Evolutionary conservation across 1,140 invertebrate species (phyloP), one percentile per base, ranked within the genome.

Genomic region (Calliopsis andreniformis): DNA sequence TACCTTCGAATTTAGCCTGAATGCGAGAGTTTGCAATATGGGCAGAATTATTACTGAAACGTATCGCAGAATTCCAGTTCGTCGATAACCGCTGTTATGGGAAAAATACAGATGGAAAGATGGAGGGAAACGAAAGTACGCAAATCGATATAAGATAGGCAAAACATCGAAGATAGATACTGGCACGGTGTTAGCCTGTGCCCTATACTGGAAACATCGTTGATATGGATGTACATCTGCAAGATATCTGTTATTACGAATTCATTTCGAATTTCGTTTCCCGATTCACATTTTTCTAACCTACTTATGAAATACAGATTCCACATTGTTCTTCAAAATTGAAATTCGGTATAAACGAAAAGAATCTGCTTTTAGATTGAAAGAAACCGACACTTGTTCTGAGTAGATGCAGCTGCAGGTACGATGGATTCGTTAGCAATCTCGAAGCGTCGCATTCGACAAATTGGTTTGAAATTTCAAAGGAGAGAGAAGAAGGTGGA

Each of bases 391-490:
- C 1, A 47, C 47, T 63, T 42, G 20, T 63, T 63, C 61, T 42
- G 39, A 30, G 28, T 43, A 28, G 23, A 42, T 5, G 35, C 35
- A n/a, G n/a, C n/a, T 43, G 8, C 23, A 23, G 8, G 23, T 25
- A 14, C 23, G 16, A 62, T 20, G 16, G 49, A 16, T 49, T 45
- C 47, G 5, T 3, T 14, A 14, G 14, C 18, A 23, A 63, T 43
- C 45, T 6, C 23, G 23, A 20, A 63, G 45, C 42, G 61, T 18
- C 10, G 25, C 18, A 10, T 12, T 30, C 23, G 14, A 30, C 43
- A 63, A 63, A 63, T 47, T 30, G 61, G 20, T 63, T 47, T 47
- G 42, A 47, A 47, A 47, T 63, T 47, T 63, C n/a, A 32, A 20
- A 25, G n/a, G 6, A n/a, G n/a, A 8, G 4, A 10, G 10, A 5